Evolutionary conservation across 2,797 vertebrate genomes (phyloP), one percentile per base, ranked within the genome.

Genomic region (Aplochiton taeniatus): DNA sequence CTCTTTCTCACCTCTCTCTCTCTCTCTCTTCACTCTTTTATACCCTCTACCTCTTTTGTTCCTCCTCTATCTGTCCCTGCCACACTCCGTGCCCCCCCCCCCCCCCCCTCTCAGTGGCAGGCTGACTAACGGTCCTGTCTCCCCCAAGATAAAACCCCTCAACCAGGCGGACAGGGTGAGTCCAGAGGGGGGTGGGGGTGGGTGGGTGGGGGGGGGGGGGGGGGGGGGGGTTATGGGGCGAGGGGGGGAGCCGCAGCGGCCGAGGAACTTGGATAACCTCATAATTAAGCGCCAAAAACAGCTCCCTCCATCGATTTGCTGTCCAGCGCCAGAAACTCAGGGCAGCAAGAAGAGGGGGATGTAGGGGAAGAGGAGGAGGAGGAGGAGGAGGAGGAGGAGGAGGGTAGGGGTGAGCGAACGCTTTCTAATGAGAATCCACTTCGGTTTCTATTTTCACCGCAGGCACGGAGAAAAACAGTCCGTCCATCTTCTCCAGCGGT

Each of bases 281-380:
- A 84, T 77, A 85, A 86, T 86, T 80, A 83, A 81, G 70, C 64
- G 69, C 51, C 67, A 49, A 17, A 74, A 78, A 81, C 74, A 71
- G 73, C 66, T 72, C 79, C 61, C 65, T 51, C 65, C 77, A 90
- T 88, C 45, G 87, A 88, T 88, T 87, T 86, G 56, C 80, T 84
- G 82, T 87, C 82, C 31, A 1, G 45, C 53, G 66, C 59, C 55
- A 57, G 71, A 31, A 79, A 80, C 68, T 76, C 16, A 18, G 44
- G 80, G 44, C 43, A 12, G 68, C 7, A 6, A 56, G 66, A 55
- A 65, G 60, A 48, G 63, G 67, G 46, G 0, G 8, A 78, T 64
- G 70, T 74, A 73, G 58, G 42, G 18, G 12, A 65, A 61, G 57
- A 77, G 49, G 42, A 62, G 11, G 41, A 48, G 45, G 9, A 12